These are phyloP conservation scores for Ornithorhynchus anatinus DNA, from an alignment of 2,113 vertebrate species.

Conservation along the genomic window DNA sequence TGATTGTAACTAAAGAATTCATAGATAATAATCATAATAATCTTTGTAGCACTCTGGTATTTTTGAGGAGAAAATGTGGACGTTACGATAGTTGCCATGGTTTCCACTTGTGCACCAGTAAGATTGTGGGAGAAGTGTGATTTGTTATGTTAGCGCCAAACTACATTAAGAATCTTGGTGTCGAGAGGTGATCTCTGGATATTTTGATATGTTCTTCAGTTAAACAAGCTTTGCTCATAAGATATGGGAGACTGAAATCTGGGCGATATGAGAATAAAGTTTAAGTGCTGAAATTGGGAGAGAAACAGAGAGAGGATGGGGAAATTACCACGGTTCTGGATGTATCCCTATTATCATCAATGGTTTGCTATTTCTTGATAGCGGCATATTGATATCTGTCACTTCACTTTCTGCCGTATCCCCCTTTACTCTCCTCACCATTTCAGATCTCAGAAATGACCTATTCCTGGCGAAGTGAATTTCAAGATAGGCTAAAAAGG, in stretches of 20 bases:
- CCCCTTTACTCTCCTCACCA: no score
- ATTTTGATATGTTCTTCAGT: conserved; percentile 3
- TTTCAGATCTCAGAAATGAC: no score
- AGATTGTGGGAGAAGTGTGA: conserved; percentile 24
- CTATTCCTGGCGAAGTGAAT: no score
- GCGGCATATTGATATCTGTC: not conserved
- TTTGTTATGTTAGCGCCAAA: conserved; percentile 39
- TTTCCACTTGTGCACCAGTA: conserved; percentile 29
- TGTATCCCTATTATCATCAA: not conserved
- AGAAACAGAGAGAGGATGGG: not conserved
- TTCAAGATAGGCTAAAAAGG: no score
- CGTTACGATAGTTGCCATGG: conserved; percentile 52
- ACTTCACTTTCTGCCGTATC: no score
- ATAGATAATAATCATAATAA: conserved; percentile 36
- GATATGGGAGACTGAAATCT: no score
- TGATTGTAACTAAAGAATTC: conserved; percentile 42
- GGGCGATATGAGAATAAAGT: not conserved
- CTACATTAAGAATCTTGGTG: not conserved
- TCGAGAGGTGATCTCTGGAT: conserved; percentile 1
- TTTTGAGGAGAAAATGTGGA: conserved; percentile 29
- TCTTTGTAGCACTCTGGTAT: conserved; percentile 37
- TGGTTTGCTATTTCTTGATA: not conserved
- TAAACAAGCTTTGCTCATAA: not conserved
- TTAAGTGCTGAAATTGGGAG: not conserved
- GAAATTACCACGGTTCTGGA: not conserved